phyloP scores from a whole-genome alignment of 2,888 invertebrate species.

The Drosophila niveifrons region DNA sequence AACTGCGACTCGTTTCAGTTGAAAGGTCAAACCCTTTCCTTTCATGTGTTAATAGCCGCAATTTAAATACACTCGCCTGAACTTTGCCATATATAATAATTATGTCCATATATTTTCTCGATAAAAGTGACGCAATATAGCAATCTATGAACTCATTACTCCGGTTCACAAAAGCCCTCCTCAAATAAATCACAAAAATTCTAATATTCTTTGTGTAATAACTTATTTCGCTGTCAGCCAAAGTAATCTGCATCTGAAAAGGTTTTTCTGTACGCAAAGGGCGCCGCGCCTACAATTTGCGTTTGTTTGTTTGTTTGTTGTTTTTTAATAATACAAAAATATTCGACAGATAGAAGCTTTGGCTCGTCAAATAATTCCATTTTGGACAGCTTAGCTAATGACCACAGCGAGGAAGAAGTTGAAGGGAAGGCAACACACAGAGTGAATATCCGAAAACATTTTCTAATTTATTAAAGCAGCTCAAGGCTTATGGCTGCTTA shows the following conservation, averaged over 20 bases:
- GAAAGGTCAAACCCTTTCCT: slow-evolving; percentile 29
- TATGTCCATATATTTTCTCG: not conserved
- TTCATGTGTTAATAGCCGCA: not conserved
- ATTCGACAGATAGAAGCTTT: slow-evolving; percentile 23
- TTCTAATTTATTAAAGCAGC: slow-evolving; percentile 39
- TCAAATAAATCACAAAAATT: slow-evolving; percentile 8
- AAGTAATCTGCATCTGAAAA: slow-evolving; percentile 31
- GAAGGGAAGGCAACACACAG: slow-evolving; percentile 1
- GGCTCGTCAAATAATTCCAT: slow-evolving; percentile 22
- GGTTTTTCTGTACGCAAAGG: slow-evolving; percentile 13
- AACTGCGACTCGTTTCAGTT: slow-evolving; percentile 6
- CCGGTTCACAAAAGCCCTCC: slow-evolving; percentile 8
- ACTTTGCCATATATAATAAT: slow-evolving; percentile 8
- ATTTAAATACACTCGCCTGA: slow-evolving; percentile 13
- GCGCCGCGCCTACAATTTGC: slow-evolving; percentile 17
- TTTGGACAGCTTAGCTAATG: slow-evolving; percentile 37
- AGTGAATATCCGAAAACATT: slow-evolving; percentile 34
- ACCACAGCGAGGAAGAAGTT: slow-evolving; percentile 1
- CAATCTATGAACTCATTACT: slow-evolving; percentile 15
- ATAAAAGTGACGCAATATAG: slow-evolving; percentile 39
- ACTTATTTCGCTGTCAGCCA: slow-evolving; percentile 30
- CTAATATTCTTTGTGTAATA: slow-evolving; percentile 29
- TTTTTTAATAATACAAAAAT: slow-evolving; percentile 15
- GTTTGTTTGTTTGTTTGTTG: slow-evolving; percentile 3
- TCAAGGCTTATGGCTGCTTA: slow-evolving; percentile 44